Conservation (phyloP, 2,797 vertebrate genomes). For the Macropus fuliginosus region DNA sequence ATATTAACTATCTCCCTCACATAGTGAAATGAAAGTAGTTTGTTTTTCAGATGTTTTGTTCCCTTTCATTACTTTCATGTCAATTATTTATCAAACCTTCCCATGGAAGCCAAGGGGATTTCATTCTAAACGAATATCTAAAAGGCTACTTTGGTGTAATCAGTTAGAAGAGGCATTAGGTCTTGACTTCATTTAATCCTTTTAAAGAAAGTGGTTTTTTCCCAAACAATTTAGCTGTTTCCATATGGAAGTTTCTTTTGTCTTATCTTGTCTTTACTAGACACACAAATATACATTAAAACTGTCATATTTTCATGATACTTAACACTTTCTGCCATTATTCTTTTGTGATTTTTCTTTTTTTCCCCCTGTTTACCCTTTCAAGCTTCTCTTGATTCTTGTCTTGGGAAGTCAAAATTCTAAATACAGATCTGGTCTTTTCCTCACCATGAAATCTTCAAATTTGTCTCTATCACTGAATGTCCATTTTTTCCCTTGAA, state of each 20-base stretch:
- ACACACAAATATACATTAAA: neutral
- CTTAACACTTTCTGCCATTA: neutral
- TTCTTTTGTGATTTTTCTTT: no score
- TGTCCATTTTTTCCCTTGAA: no score
- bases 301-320: neutral
- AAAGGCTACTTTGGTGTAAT: neutral
- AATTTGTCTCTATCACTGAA: no score
- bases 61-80: neutral
- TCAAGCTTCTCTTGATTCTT: no score
- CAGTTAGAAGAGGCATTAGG: neutral
- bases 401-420: no score
- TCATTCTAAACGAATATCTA: neutral
- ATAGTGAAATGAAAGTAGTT: neutral
- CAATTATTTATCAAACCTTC: neutral
- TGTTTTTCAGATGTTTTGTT: neutral
- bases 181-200: constrained; percentile 11
- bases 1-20: neutral
- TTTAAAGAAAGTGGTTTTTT: neutral
- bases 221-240: neutral
- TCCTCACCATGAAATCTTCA: no score
- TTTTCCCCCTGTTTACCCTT: no score
- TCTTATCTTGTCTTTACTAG: neutral
- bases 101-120: neutral
- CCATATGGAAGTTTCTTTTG: neutral
- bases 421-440: no score